phyloP scores from a whole-genome alignment of 2,888 invertebrate species.

The Biston stratarius region DNA sequence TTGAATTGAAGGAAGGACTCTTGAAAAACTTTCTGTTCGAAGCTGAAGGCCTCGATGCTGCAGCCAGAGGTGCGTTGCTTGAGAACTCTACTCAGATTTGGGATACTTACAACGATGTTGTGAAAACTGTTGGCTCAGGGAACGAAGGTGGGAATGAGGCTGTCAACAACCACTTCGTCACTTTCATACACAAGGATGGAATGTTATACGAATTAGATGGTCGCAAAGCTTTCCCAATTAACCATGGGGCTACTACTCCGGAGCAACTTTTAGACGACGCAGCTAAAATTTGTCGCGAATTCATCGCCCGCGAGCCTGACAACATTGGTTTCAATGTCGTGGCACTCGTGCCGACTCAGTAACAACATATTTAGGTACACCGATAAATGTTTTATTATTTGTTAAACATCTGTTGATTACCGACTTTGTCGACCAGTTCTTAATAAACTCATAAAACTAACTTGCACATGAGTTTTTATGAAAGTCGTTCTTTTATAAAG shows the following conservation, averaged over 20 bases:
- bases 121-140: slow-evolving; percentile 93
- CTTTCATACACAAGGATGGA: slow-evolving; percentile 93
- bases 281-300: slow-evolving; percentile 92
- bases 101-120: slow-evolving; percentile 92
- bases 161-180: slow-evolving; percentile 95
- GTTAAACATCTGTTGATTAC: slow-evolving; percentile 32
- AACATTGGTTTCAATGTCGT: slow-evolving; percentile 95
- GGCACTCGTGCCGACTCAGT: slow-evolving; percentile 88
- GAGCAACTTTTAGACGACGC: slow-evolving; percentile 93
- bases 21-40: slow-evolving; percentile 92
- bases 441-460: slow-evolving; percentile 49
- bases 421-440: slow-evolving; percentile 43
- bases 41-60: slow-evolving; percentile 88
- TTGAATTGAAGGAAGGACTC: slow-evolving; percentile 88
- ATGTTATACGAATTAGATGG: slow-evolving; percentile 93
- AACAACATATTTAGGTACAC: slow-evolving; percentile 41
- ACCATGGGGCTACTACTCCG: slow-evolving; percentile 91
- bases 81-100: slow-evolving; percentile 90
- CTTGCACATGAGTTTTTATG: slow-evolving; percentile 43
- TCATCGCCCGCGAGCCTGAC: slow-evolving; percentile 94
- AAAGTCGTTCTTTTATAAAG: slow-evolving; percentile 46
- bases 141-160: slow-evolving; percentile 88
- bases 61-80: slow-evolving; percentile 91
- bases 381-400: slow-evolving; percentile 21
- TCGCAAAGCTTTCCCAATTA: slow-evolving; percentile 89